These are phyloP conservation scores for Lucinisca nassula DNA, from an alignment of 2,888 invertebrate species.

Conservation along the genomic window DNA sequence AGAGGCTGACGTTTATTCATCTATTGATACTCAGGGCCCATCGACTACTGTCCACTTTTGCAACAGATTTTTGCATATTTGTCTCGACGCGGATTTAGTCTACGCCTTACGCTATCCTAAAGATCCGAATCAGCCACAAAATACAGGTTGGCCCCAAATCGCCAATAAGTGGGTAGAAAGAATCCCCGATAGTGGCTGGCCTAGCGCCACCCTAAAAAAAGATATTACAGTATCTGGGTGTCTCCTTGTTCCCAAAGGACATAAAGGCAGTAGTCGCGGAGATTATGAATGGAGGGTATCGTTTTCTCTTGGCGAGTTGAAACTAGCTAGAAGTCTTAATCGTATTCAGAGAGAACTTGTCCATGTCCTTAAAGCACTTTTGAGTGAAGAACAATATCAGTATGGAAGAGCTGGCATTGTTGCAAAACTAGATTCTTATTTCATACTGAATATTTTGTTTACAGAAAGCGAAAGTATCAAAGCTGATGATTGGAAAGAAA, in stretches of 20 bases:
- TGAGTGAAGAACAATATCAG: constrained; percentile 35
- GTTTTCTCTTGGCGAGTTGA: constrained; percentile 40
- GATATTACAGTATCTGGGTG: constrained; percentile 29
- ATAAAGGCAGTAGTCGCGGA: constrained; percentile 31
- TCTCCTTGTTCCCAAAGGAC: constrained; percentile 43
- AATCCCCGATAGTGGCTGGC: constrained; percentile 31
- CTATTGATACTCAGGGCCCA: constrained; percentile 36
- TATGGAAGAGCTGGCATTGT: constrained; percentile 20
- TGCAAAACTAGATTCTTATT: constrained; percentile 32
- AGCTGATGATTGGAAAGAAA: constrained; percentile 8
- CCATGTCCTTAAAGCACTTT: constrained; percentile 38
- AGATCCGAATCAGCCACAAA: background rate
- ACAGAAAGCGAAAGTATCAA: constrained; percentile 19
- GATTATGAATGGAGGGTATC: constrained; percentile 56
- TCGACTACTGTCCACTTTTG: constrained; percentile 12
- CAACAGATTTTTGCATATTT: background rate
- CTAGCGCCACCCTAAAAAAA: constrained; percentile 6
- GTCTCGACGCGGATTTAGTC: constrained; percentile 38
- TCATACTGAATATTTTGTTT: constrained; percentile 32
- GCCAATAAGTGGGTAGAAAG: constrained; percentile 24
- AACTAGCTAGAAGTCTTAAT: constrained; percentile 31
- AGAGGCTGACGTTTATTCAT: background rate
- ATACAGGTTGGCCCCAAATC: constrained; percentile 20
- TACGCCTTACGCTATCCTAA: constrained; percentile 42
- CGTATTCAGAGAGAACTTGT: constrained; percentile 34